Base-by-base conservation (phyloP, 2,888 invertebrate species). In the Tuta absoluta region DNA sequence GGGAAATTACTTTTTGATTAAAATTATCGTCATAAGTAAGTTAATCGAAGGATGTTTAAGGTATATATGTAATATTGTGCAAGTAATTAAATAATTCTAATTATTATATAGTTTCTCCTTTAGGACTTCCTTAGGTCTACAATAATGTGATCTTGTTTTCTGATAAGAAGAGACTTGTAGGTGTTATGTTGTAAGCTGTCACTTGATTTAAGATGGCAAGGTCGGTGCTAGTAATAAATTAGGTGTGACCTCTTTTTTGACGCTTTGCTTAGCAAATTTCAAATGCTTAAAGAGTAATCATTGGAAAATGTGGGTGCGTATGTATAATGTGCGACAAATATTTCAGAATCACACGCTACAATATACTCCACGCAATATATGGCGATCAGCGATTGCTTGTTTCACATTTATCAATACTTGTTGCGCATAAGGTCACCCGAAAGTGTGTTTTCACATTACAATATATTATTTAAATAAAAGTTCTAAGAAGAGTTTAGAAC, bases 101-200 rank as follows among this genome's bases (percentile, higher is more conserved):
- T 45, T 12, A 1, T 0, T 41, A 45, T 0, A 8, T 45, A 45
- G n/a, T 45, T 45, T 45, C 0, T 45, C 45, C 45, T 17, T 45
- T 45, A 45, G n/a, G 17, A 8, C 17, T 17, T 5, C 17, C 45
- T 8, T 28, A 28, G 24, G 23, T 23, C 51, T 12, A 51, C 17
- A 38, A 23, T 49, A 49, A 33, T 12, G 28, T 10, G 62, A 62
- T 62, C 17, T 48, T n/a, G 60, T 38, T 11, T 45, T 23, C 38
- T 67, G 82, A 85, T 84, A 83, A 83, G 81, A 78, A 74, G 80
- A 76, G 77, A 78, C 80, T 77, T 75, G 87, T 87, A 81, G 85
- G 83, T 84, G 86, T 75, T 73, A 80, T 81, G 80, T 84, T 74
- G 85, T 77, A 82, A 87, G 78, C 17, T 85, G 85, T 85, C 84